Evolutionary conservation across 2,113 vertebrate genomes (phyloP), one percentile per base, ranked within the genome.

Genomic region (Saguinus imperator): DNA sequence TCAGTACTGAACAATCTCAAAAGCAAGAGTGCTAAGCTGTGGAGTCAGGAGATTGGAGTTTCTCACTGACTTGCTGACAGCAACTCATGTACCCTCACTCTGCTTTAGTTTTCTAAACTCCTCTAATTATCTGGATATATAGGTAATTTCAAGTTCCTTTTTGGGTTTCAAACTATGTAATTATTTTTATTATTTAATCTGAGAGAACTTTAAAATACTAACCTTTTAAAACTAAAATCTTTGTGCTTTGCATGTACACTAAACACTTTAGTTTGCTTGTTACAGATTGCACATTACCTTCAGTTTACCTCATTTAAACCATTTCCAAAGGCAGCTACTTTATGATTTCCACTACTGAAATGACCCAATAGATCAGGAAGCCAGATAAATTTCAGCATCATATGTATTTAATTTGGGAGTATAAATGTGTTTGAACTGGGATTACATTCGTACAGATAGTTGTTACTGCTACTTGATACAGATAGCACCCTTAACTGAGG

Each of bases 151-250:
- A 93, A 93, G 58, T 7, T 94, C 40, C 6, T 68, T 79, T 95
- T 89, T 66, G 3, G 5, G 64, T 89, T 86, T 94, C 21, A 93
- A 83, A 40, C 25, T 88, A 17, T 81, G 11, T 75, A 72, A 75
- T 66, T 96, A 6, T 27, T 95, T 77, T 81, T n/a, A 82, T 68
- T 97, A 85, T 85, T 91, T 94, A 84, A 70, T 86, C 37, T 92
- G 57, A 80, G 37, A 66, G 23, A 91, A 52, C 86, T 72, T 43
- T 95, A 95, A 97, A 37, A 91, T 77, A 13, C 79, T 43, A 87
- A 70, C 45, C 23, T 72, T 87, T 94, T 84, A 50, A 80, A 90
- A 75, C 50, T 64, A 64, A 85, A 96, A 80, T 45, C 27, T 87
- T 86, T 84, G 13, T 92, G 20, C 25, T 87, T 94, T 50, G 32